Base-by-base conservation (phyloP, 2,113 vertebrate species). In the Rhinoderma darwinii region DNA sequence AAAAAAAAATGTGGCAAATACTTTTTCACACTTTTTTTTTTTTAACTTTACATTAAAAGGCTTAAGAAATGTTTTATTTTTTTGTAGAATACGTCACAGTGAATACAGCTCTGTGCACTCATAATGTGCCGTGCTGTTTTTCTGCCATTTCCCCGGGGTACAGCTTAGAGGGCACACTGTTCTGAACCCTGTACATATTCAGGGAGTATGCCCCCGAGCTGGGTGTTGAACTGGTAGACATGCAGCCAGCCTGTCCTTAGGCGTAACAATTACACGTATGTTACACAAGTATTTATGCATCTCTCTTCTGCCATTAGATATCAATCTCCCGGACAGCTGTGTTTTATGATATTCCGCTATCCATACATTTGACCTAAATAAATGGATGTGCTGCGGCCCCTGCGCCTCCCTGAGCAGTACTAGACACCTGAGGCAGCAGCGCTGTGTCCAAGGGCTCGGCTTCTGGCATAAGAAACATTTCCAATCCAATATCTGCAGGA, bases 341-440 rank as follows among this genome's bases (percentile, higher is more conserved):
- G n/a, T 82, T 82, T 66, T 82, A 44, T 82, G 79, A 82, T 61
- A 82, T 43, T 30, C 59, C 61, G 66, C 66, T 82, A 82, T 82
- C 56, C 79, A 82, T 82, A 82, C 59, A 43, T 66, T 82, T 82
- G 79, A 82, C 79, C 79, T 82, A 44, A 63, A 82, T 82, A 82
- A 82, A 63, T 44, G 39, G 39, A 63, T 30, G 39, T 43, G 7
- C 25, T 82, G 39, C 22, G 79, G 37, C 79, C 43, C 20, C 51
- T 35, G 51, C 11, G 50, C 50, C 30, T 79, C 79, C 35, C 79
- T 66, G 37, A 43, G 37, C 41, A 7, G n/a, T 81, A 41, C 78
- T 11, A 37, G 35, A 25, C 78, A 81, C 79, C 79, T 66, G 39
- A 66, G 79, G 79, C 61, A 25, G 61, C 37, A 32, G 68, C 17